These are phyloP conservation scores for Chironomus tentans DNA, from an alignment of 2,888 invertebrate species.

Conservation along the genomic window DNA sequence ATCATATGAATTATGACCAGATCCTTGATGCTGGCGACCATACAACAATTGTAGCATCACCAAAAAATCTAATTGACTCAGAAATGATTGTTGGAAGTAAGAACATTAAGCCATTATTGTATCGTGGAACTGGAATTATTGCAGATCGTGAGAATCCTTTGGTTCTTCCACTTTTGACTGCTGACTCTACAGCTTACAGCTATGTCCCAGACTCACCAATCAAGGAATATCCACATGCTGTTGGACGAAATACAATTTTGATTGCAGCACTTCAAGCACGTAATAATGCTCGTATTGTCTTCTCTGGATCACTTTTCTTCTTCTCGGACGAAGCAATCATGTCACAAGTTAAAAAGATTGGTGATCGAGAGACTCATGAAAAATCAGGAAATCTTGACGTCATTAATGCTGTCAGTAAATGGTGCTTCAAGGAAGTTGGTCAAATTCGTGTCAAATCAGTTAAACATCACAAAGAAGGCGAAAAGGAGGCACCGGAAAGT, in stretches of 20 bases:
- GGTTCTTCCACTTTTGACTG: conserved; percentile 80
- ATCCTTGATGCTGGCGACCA: conserved; percentile 82
- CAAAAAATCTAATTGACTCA: conserved; percentile 76
- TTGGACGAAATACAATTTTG: conserved; percentile 85
- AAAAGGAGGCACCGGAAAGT: conserved; percentile 68
- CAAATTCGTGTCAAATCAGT: conserved; percentile 85
- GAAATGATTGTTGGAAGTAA: conserved; percentile 76
- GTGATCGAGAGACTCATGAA: conserved; percentile 54
- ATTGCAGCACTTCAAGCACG: conserved; percentile 95
- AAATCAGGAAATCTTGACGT: conserved; percentile 82
- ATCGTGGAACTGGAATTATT: conserved; percentile 85
- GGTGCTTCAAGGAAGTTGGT: conserved; percentile 95
- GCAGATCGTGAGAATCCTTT: conserved; percentile 89
- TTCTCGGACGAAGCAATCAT: conserved; percentile 95
- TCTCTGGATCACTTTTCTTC: conserved; percentile 93
- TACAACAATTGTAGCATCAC: conserved; percentile 79
- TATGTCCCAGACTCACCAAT: conserved; percentile 80
- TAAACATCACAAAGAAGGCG: conserved; percentile 74
- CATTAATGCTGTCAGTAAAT: conserved; percentile 72
- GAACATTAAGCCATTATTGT: conserved; percentile 65
- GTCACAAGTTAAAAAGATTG: conserved; percentile 68
- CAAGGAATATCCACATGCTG: conserved; percentile 93
- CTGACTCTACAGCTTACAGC: conserved; percentile 90
- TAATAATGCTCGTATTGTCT: conserved; percentile 95
- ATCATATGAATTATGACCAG: conserved; percentile 91